Base-by-base conservation (phyloP, 1,140 invertebrate genomes). In the Trachymyrmex septentrionalis region DNA sequence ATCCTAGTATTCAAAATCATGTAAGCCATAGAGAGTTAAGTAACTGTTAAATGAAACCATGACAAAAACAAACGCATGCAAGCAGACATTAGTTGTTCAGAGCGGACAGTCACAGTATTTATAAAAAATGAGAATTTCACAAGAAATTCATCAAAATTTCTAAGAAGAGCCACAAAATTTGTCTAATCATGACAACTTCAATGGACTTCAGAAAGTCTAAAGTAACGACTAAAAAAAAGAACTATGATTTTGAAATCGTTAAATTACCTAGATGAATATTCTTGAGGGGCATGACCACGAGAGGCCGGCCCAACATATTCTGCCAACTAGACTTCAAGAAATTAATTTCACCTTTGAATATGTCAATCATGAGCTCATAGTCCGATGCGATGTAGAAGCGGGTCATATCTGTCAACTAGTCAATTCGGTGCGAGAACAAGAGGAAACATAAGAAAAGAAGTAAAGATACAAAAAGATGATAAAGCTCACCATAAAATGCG, bases 301-400 rank as follows among this genome's bases (percentile, higher is more conserved):
- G 96, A 76, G 98, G 98, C 93, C 98, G 96, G 90, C 98, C 98
- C 94, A 98, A 97, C 95, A 99, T 98, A 96, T 98, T 98, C 96
- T 98, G 98, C 98, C 98, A 99, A 94, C 97, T 98, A 90, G 98
- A 98, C 96, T 99, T 99, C 96, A 99, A 97, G 96, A 99, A 99
- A 97, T 98, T 98, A 93, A 99, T 97, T 96, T 99, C 98, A 92
- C 98, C 98, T 96, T 98, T 99, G 96, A 99, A 98, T 95, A 98
- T 99, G 96, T 99, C 99, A 95, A 99, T 98, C 97, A 99, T 98
- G 95, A 99, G 96, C 95, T 99, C 98, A 96, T 98, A 98, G 96
- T 99, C 99, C 93, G 98, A 99, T 94, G 98, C 98, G 94, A 99
- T 98, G 97, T 99, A 99, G 97, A 99, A 99, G 93, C 98, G 97